A percentile compares a stretch with the other conserved stretches of the same genome.
These are phyloP conservation scores for Pungitius pungitius DNA, from an alignment of 2,113 vertebrate genomes.

Conservation along the genomic window DNA sequence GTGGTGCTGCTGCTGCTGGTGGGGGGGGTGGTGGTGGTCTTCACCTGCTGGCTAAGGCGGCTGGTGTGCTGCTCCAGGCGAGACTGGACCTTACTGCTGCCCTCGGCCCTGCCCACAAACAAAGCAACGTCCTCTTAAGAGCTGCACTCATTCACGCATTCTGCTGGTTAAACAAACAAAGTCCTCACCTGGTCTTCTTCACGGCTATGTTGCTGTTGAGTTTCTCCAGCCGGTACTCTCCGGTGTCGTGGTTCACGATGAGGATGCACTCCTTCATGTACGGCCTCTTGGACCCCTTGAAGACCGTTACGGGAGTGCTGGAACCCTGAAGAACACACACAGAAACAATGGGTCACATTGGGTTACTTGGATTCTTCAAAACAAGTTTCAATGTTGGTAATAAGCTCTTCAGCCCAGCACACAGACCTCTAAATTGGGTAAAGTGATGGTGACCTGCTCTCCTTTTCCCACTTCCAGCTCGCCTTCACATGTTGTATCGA, in stretches of 20 bases:
- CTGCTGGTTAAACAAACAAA: too few relatives aligned
- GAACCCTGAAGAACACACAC: conserved; percentile 84
- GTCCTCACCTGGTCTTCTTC: conserved; percentile 92
- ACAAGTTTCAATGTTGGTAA: not conserved
- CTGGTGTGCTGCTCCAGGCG: conserved; percentile 83
- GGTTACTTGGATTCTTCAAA: not conserved
- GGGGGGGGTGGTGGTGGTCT: conserved; percentile 81
- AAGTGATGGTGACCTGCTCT: conserved; percentile 96
- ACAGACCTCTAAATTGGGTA: conserved; percentile 94
- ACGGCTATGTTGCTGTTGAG: conserved; percentile 98
- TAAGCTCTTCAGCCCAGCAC: too few relatives aligned
- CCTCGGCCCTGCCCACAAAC: conserved; percentile 85
- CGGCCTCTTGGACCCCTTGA: conserved; percentile 97
- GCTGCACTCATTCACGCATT: too few relatives aligned
- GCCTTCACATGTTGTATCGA: conserved; percentile 94
- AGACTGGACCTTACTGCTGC: conserved; percentile 95
- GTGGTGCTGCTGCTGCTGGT: conserved; percentile 77
- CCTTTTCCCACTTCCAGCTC: conserved; percentile 97
- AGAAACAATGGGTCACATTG: not conserved
- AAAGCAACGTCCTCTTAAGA: not conserved
- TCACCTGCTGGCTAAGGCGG: conserved; percentile 83
- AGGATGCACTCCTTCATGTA: conserved; percentile 98
- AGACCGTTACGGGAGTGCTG: conserved; percentile 93
- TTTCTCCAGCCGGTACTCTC: conserved; percentile 97
- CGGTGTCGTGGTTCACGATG: conserved; percentile 98